Percentiles rank a stretch among this genome's conserved stretches.
Evolutionary conservation across 1,140 invertebrate genomes (phyloP).

Genomic region (Sinella curviseta): DNA sequence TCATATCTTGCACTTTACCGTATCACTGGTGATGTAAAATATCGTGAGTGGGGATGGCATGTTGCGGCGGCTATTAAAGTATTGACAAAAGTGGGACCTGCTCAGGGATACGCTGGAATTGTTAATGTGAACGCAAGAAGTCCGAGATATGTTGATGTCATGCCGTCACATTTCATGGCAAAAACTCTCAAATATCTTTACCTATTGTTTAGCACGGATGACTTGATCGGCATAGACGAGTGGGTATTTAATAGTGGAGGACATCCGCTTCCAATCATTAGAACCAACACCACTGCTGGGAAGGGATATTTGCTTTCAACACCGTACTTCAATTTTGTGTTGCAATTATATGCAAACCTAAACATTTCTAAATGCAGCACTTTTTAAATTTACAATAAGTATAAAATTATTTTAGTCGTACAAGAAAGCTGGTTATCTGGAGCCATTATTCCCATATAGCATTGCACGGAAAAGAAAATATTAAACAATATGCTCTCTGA

Average conservation of each 20-base stretch:
- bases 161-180: neutral
- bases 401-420: too few species aligned
- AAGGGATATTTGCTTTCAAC: too few species aligned
- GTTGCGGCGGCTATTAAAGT: neutral
- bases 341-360: too few species aligned
- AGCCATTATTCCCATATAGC: too few species aligned
- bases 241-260: neutral
- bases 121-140: neutral
- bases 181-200: neutral
- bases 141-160: neutral
- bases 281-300: too few species aligned
- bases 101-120: neutral
- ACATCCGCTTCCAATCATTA: neutral
- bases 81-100: neutral
- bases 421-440: too few species aligned
- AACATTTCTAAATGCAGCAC: too few species aligned
- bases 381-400: too few species aligned
- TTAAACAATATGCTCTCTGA: too few species aligned
- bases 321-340: too few species aligned
- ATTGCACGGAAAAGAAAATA: too few species aligned
- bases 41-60: constrained; percentile 82
- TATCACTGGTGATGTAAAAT: constrained; percentile 91
- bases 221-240: neutral
- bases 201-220: neutral
- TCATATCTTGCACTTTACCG: constrained; percentile 70